Percentiles rank a stretch among this genome's conserved stretches.
Conservation (phyloP, 2,797 vertebrate genomes). For the Catamblyrhynchus diadema region DNA sequence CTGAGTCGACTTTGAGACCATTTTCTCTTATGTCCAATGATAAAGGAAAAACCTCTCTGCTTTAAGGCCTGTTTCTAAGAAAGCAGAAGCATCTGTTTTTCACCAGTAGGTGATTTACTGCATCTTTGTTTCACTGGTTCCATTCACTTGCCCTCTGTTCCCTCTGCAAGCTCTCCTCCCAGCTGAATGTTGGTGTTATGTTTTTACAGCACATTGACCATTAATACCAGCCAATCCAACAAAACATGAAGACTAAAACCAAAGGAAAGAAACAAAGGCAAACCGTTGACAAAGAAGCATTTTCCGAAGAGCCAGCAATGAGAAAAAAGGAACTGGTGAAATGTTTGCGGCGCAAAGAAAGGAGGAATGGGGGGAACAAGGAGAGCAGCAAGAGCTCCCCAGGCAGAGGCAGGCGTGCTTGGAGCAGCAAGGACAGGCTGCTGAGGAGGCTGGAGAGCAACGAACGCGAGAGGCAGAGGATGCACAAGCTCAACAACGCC, state of each 20-base stretch:
- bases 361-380: conserved; percentile 28
- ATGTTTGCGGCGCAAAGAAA: conserved; percentile 72
- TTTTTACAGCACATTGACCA: conserved; percentile 42
- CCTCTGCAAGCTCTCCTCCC: neutral
- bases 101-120: neutral
- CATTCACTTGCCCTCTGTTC: neutral
- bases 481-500: conserved; percentile 99
- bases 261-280: conserved; percentile 80
- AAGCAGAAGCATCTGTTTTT: neutral
- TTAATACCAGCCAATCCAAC: conserved; percentile 8
- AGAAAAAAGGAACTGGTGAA: conserved; percentile 83
- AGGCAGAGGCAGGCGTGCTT: conserved; percentile 64
- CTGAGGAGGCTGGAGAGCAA: conserved; percentile 93
- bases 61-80: neutral
- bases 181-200: neutral
- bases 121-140: neutral
- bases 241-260: conserved; percentile 90
- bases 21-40: neutral
- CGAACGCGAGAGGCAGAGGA: conserved; percentile 92
- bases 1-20: neutral
- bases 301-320: conserved; percentile 73
- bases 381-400: conserved; percentile 15
- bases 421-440: conserved; percentile 78
- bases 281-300: conserved; percentile 75
- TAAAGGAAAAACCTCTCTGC: neutral